phyloP scores from a whole-genome alignment of 2,888 invertebrate genomes.

The Xestia ashworthii region DNA sequence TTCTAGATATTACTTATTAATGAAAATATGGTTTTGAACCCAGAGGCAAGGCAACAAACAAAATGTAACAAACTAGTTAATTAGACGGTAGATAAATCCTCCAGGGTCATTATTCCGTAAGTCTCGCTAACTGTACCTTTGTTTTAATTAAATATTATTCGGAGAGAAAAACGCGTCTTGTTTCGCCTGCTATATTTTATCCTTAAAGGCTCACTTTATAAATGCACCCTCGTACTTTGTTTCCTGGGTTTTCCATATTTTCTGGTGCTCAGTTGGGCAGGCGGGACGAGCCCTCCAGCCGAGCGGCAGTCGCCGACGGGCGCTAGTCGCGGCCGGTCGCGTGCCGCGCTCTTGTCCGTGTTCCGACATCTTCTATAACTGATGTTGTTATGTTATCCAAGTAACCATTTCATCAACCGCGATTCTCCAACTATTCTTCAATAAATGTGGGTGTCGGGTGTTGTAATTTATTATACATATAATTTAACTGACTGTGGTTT shows the following conservation, averaged over 20 bases:
- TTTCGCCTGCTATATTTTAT: constrained; percentile 57
- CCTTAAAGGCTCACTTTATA: constrained; percentile 55
- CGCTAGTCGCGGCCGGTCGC: constrained; percentile 73
- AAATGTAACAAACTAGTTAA: constrained; percentile 55
- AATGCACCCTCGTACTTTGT: constrained; percentile 59
- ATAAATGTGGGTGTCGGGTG: constrained; percentile 41
- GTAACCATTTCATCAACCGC: constrained; percentile 14
- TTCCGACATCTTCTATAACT: constrained; percentile 48
- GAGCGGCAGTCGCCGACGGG: constrained; percentile 69
- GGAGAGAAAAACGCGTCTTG: constrained; percentile 56
- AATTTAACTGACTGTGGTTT: constrained; percentile 65
- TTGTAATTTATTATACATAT: constrained; percentile 25
- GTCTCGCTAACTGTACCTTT: constrained; percentile 53
- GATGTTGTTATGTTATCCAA: constrained; percentile 45
- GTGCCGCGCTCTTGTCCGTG: constrained; percentile 50
- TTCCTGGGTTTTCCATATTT: constrained; percentile 60
- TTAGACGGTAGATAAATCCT: constrained; percentile 45
- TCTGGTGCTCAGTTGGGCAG: constrained; percentile 28
- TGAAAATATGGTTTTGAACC: constrained; percentile 24
- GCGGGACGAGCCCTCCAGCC: constrained; percentile 17
- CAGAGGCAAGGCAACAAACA: constrained; percentile 20
- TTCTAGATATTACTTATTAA: constrained; percentile 19
- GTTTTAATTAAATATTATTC: constrained; percentile 65
- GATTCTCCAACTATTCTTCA: constrained; percentile 13
- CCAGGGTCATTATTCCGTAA: constrained; percentile 52